Base-by-base conservation (phyloP, 2,888 invertebrate genomes). In the Sarcophaga variegata region DNA sequence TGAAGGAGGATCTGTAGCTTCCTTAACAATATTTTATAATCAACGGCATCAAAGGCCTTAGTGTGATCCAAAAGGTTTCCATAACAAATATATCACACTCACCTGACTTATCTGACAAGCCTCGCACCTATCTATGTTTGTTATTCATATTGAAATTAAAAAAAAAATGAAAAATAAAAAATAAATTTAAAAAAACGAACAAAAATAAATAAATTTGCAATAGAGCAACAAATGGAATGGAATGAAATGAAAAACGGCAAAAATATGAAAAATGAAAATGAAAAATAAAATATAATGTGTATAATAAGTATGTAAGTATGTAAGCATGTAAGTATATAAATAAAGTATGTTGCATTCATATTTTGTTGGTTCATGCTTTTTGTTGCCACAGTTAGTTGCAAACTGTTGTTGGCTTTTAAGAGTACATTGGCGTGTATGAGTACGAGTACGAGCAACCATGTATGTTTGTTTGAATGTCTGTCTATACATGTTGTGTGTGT, bases 311-410 rank as follows among this genome's bases (percentile, higher is more conserved):
- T 59, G 79, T 80, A 75, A 70, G 63, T 63, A n/a, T 64, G 25
- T 63, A 20, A 20, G 20, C 20, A 63, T 4, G 25, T 22, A 17
- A 17, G 10, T 37, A 67, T 47, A 67, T 37, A 45, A n/a, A 17
- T 4, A 47, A 83, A 72, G 78, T 83, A 83, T 78, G 78, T 78
- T 83, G 83, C 83, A 83, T 83, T 83, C 72, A 78, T 83, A 78
- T 78, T 71, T 76, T 81, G 69, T 70, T 64, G 70, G 17, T 60
- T 8, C 20, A n/a, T 25, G 47, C 22, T 62, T 60, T 14, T 10
- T 66, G n/a, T 27, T 69, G 67, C 8, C 14, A 63, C 17, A 66
- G 20, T 74, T 72, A 17, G 27, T 60, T 64, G 71, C 72, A 54
- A 54, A 54, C 4, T 66, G 64, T n/a, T 59, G 25, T 4, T 71